Percentiles rank a stretch among this genome's conserved stretches.
These are phyloP conservation scores for Rhinogobio ventralis DNA, from an alignment of 2,797 vertebrate species.

Conservation along the genomic window DNA sequence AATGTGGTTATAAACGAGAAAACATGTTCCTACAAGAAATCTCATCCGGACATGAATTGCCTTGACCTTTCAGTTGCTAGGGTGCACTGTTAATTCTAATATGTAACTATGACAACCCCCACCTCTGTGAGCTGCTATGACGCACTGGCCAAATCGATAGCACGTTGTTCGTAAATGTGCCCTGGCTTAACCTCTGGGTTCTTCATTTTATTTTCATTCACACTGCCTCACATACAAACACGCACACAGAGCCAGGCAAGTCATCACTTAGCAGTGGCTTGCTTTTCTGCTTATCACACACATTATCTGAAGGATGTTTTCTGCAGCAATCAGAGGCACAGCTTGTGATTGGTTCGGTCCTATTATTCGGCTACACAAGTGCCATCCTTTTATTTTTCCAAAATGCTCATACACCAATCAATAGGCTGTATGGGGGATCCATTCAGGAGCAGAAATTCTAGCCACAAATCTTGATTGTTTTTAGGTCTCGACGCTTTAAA, in stretches of 20 bases:
- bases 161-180: conserved; percentile 57
- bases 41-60: conserved; percentile 58
- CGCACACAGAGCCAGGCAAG: background rate
- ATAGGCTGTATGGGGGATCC: background rate
- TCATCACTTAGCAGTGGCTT: conserved; percentile 45
- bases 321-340: conserved; percentile 32
- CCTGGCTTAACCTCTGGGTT: conserved; percentile 33
- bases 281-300: conserved; percentile 36
- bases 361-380: conserved; percentile 1
- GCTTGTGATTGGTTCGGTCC: conserved; percentile 1
- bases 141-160: conserved; percentile 59
- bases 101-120: conserved; percentile 67
- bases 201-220: conserved; percentile 47
- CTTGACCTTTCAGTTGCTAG: conserved; percentile 66
- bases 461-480: conserved; percentile 7
- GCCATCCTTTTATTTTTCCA: conserved; percentile 11
- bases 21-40: conserved; percentile 58
- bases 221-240: conserved; percentile 8
- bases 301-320: conserved; percentile 50
- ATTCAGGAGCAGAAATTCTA: background rate
- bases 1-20: conserved; percentile 32
- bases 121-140: conserved; percentile 50
- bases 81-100: conserved; percentile 63
- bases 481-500: background rate
- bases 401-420: background rate